These are phyloP conservation scores for Liasis olivaceus DNA, from an alignment of 2,797 vertebrate species.

Conservation along the genomic window DNA sequence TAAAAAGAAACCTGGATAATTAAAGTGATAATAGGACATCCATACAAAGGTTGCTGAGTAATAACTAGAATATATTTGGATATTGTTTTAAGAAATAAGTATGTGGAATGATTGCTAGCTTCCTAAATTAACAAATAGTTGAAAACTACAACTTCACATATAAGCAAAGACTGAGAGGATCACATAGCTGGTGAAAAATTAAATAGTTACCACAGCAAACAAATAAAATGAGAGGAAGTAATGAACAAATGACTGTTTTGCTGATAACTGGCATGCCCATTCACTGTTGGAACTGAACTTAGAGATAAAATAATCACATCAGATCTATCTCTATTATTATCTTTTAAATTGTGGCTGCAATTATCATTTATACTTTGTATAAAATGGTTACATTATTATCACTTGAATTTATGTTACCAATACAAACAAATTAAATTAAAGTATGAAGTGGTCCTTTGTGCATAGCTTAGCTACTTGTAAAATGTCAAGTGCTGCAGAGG, in stretches of 20 bases:
- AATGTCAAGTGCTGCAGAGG: neutral
- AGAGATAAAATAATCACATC: neutral
- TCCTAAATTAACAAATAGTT: neutral
- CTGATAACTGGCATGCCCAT: neutral
- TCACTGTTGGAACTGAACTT: neutral
- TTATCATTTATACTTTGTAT: neutral
- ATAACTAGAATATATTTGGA: neutral
- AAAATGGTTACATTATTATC: neutral
- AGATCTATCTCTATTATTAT: neutral
- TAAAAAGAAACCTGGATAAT: neutral
- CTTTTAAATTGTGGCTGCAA: slow-evolving; percentile 7
- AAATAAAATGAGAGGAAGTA: neutral
- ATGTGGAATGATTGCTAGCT: neutral
- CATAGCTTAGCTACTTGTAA: neutral
- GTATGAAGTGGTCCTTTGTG: neutral
- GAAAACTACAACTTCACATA: neutral
- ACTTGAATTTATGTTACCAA: neutral
- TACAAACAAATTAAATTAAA: neutral
- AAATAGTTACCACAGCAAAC: slow-evolving; percentile 3
- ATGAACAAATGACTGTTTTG: neutral
- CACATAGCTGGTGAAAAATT: neutral
- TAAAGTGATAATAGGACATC: neutral
- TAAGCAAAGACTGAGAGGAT: neutral
- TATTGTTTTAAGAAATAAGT: neutral
- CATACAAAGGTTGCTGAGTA: neutral